Percentiles rank a stretch among this genome's conserved stretches.
Evolutionary conservation across 2,113 vertebrate genomes (phyloP).

Genomic region (Aspidoscelis tigris): DNA sequence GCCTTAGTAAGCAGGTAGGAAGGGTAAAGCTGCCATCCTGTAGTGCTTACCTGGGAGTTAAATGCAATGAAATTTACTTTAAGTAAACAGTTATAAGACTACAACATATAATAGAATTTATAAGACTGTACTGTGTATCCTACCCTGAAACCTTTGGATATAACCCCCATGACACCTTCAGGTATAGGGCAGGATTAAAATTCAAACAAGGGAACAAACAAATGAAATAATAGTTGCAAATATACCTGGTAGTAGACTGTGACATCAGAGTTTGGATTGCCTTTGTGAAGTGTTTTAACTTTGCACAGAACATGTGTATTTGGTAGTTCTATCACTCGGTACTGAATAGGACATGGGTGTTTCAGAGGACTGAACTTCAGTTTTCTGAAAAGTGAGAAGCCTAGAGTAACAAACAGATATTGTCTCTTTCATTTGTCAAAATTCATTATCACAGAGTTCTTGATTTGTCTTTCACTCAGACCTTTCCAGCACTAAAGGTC

Average conservation of each 20-base stretch:
- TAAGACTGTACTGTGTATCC: no score
- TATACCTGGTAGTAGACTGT: conserved; percentile 89
- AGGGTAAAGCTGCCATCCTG: background rate
- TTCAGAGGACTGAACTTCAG: conserved; percentile 80
- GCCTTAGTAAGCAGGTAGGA: no score
- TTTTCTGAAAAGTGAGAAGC: conserved; percentile 71
- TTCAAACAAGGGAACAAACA: no score
- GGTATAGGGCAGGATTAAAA: no score
- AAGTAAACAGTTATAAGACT: background rate
- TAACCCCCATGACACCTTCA: background rate
- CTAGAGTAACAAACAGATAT: background rate
- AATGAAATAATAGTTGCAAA: accelerated
- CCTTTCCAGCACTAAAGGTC: no score
- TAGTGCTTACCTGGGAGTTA: background rate
- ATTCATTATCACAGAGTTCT: background rate
- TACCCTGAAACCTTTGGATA: no score
- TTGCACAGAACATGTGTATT: conserved; percentile 82
- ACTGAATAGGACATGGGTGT: conserved; percentile 82
- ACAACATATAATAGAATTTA: no score
- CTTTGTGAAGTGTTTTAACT: conserved; percentile 87
- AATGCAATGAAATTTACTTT: background rate
- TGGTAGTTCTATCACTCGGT: conserved; percentile 86
- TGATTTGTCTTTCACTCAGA: no score
- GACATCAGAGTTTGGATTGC: conserved; percentile 89
- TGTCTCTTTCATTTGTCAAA: background rate